phyloP scores from a whole-genome alignment of 2,113 vertebrate genomes.

The Hystrix cristata region DNA sequence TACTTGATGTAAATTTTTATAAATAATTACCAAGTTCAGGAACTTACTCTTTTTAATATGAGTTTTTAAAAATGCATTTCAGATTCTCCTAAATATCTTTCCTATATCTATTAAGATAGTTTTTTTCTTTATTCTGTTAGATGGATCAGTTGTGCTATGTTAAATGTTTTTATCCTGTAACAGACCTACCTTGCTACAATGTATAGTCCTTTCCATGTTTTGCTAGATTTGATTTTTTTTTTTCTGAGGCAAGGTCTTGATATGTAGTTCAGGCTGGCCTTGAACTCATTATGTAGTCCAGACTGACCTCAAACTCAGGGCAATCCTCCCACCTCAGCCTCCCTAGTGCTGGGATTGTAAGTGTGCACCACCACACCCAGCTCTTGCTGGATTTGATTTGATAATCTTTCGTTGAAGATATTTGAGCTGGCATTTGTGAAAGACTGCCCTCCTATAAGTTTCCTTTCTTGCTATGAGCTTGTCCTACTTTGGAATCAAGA shows the following conservation, averaged over 20 bases:
- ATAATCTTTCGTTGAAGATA: not conserved
- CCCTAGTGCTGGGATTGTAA: no score
- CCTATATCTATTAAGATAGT: not conserved
- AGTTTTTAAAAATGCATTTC: not conserved
- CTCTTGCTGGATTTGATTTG: not conserved
- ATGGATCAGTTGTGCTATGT: not conserved
- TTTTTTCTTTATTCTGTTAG: conserved; percentile 40
- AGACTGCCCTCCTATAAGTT: not conserved
- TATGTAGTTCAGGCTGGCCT: no score
- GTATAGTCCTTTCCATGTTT: not conserved
- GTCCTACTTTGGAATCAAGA: not conserved
- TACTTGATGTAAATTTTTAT: conserved; percentile 17
- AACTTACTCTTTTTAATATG: not conserved
- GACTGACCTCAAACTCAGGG: no score
- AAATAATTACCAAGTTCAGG: not conserved
- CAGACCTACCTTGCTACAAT: not conserved
- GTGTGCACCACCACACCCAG: no score
- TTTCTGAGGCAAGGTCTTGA: no score
- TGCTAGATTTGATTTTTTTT: not conserved
- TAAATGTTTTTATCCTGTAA: not conserved
- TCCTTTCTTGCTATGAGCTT: not conserved
- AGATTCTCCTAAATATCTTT: conserved; percentile 25
- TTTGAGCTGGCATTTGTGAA: not conserved
- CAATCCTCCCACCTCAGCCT: no score
- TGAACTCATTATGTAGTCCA: no score